Evolutionary conservation across 2,888 invertebrate species (phyloP), one percentile per base, ranked within the genome.

Genomic region (Lamproptera curius): DNA sequence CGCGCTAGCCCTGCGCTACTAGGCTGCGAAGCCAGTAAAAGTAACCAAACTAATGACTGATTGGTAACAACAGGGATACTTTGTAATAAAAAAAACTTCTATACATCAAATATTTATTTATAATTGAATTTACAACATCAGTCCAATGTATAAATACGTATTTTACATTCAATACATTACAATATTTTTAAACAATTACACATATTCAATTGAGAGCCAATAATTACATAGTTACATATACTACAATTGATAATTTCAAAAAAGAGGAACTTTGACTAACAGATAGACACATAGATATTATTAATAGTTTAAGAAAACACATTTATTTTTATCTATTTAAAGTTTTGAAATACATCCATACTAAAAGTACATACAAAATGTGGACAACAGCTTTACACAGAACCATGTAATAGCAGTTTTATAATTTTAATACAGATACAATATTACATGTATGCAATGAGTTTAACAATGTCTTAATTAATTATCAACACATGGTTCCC

Each of bases 61-160:
- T 31, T n/a, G 37, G 8, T 31, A 16, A 33, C 13, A 33, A 11
- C n/a, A 33, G n/a, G n/a, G n/a, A n/a, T n/a, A n/a, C n/a, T n/a
- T n/a, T n/a, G n/a, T n/a, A n/a, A 11, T 5, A 6, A 16, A 16
- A 16, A 36, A 16, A 16, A 15, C 11, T 15, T 26, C 34, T n/a
- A n/a, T 42, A 34, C n/a, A 14, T 2, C 16, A 42, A 23, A 35
- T 34, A 20, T 42, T 42, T 17, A 34, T 23, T 46, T n/a, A 43
- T 13, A 40, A 26, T 20, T 16, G 10, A 41, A 41, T 41, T 36
- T 46, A 41, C 40, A 39, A 23, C 28, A 42, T 41, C 38, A 44
- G 38, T 42, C 45, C 54, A 61, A 58, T 63, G 45, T 40, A 49
- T 37, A 31, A 31, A 39, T 20, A 43, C 15, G 6, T 13, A n/a